Evolutionary conservation across 2,888 invertebrate species (phyloP).

Genomic region (Acronicta psi): DNA sequence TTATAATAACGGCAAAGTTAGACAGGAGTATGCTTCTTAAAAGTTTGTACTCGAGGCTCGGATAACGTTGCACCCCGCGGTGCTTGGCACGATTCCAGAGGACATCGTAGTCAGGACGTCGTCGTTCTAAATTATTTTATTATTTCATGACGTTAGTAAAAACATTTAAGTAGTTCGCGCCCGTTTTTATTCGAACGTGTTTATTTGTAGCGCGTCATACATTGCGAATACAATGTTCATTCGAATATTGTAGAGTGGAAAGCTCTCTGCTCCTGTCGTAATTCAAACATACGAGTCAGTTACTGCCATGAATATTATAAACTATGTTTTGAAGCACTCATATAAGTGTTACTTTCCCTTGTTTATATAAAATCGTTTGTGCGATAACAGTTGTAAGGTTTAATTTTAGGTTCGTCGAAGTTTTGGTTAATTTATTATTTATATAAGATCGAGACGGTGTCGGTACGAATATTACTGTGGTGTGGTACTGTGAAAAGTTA

Average conservation of each 20-base stretch:
- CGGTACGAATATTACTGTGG: slow-evolving; percentile 54
- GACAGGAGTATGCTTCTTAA: slow-evolving; percentile 72
- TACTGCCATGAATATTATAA: slow-evolving; percentile 61
- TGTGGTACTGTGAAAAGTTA: slow-evolving; percentile 26
- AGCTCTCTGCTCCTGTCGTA: slow-evolving; percentile 59
- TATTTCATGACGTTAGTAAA: slow-evolving; percentile 70
- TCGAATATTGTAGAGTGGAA: slow-evolving; percentile 48
- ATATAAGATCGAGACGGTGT: slow-evolving; percentile 57
- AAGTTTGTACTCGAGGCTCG: slow-evolving; percentile 69
- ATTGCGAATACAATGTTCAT: slow-evolving; percentile 53
- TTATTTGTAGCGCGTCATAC: slow-evolving; percentile 52
- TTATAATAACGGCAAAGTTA: slow-evolving; percentile 74
- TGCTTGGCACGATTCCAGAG: slow-evolving; percentile 73
- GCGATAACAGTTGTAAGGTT: slow-evolving; percentile 56
- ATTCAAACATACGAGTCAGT: slow-evolving; percentile 63
- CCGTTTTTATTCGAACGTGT: slow-evolving; percentile 49
- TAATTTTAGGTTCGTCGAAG: slow-evolving; percentile 63
- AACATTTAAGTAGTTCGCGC: slow-evolving; percentile 59
- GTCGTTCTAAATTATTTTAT: slow-evolving; percentile 78
- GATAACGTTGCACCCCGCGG: slow-evolving; percentile 70
- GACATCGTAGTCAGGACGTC: slow-evolving; percentile 65
- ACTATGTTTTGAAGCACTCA: slow-evolving; percentile 56
- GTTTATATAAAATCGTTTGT: slow-evolving; percentile 18
- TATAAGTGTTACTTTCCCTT: slow-evolving; percentile 40
- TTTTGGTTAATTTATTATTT: slow-evolving; percentile 65